Evolutionary conservation across 2,888 invertebrate genomes (phyloP), one percentile per base, ranked within the genome.

Genomic region (Drosophila anomelani): DNA sequence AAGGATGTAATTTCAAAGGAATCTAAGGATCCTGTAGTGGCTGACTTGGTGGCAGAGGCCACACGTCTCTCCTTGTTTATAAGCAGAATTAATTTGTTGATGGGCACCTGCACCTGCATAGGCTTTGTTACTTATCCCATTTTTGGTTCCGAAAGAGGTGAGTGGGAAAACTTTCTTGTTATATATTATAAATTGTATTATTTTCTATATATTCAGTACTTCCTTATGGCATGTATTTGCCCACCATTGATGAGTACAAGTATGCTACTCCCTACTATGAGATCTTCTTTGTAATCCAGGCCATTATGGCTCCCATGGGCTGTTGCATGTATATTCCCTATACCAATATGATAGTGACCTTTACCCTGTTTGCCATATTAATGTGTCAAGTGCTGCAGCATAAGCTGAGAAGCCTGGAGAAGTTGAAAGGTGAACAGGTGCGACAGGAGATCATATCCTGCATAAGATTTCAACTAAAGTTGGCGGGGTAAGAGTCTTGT

Each of bases 321-420:
- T 91, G 90, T 56, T 90, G 85, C 75, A 90, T 91, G 90, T 91
- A 90, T 41, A 91, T 90, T 55, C 85, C 91, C 4, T 90, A 89
- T 34, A 77, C 87, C 4, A 90, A 84, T 63, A 73, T 90, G 43
- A 76, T 91, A 38, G 89, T 89, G 15, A 79, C 90, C 9, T 81
- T 85, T 56, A 90, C 90, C 3, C 72, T 90, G 39, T 91, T 91
- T 55, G 90, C 82, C 39, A 90, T 85, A 15, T 75, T 88, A 6
- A 88, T 89, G 86, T 86, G 87, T 17, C 75, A 77, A 0, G 87
- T 90, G 17, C 39, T 91, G 56, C 90, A 91, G 38, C 73, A 90
- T 63, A 86, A 90, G 41, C 57, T 91, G 9, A 67, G 73, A 7
- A 77, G 72, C 32, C 13, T 91, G 34, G 69, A 77, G n/a, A 58